Conservation (phyloP, 2,113 vertebrate genomes). For the Colinus virginianus region DNA sequence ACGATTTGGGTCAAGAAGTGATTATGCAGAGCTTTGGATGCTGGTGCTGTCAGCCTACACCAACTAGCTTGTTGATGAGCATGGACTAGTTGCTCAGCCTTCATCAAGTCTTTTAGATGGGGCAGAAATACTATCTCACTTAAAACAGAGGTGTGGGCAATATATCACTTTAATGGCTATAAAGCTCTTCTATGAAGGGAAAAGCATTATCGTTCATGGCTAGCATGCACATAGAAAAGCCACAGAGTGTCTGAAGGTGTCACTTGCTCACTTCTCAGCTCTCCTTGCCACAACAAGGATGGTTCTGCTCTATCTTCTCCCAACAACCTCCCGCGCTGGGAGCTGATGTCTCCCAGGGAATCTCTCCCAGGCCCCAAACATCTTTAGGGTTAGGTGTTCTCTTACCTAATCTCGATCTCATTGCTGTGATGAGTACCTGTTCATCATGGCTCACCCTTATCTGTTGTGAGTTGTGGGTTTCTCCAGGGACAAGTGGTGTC, state of each 20-base stretch:
- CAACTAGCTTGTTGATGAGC: not conserved
- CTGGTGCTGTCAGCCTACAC: not conserved
- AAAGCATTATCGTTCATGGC: not conserved
- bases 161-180: not conserved
- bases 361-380: not conserved
- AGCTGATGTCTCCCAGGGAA: constrained; percentile 30
- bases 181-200: not conserved
- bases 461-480: not conserved
- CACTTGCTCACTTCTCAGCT: not conserved
- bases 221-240: not conserved
- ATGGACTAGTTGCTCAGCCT: not conserved
- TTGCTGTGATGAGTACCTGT: not conserved
- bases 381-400: constrained; percentile 1
- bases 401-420: constrained; percentile 28
- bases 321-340: not conserved
- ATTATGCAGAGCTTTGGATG: not conserved
- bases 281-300: not conserved
- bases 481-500: not conserved
- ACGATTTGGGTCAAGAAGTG: not conserved
- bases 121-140: not conserved
- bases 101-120: not conserved
- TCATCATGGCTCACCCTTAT: constrained; percentile 39
- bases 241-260: not conserved
- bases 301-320: not conserved
- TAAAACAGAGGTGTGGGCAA: not conserved